Evolutionary conservation across 2,797 vertebrate species (phyloP).

Genomic region (Podargus strigoides): DNA sequence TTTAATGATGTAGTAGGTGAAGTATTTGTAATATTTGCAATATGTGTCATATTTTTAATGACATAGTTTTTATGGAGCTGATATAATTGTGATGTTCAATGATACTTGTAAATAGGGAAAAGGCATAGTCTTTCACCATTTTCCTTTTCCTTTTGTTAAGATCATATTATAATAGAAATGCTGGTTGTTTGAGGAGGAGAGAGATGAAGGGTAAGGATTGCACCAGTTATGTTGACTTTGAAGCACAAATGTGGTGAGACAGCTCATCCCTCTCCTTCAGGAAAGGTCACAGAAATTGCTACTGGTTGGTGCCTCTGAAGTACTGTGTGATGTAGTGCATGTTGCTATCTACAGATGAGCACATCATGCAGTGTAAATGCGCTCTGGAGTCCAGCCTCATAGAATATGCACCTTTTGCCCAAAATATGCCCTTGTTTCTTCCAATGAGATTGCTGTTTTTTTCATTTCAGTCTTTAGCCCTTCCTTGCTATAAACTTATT

Average conservation of each 20-base stretch:
- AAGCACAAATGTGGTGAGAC: not conserved
- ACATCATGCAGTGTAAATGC: not conserved
- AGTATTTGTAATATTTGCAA: conserved; percentile 20
- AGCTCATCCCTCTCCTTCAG: not conserved
- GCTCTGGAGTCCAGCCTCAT: not conserved
- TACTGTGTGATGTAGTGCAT: not conserved
- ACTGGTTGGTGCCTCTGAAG: not conserved
- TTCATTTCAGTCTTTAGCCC: not conserved
- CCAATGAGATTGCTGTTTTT: not conserved
- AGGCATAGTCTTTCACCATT: not conserved
- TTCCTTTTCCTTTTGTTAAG: not conserved
- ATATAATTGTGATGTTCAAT: not conserved
- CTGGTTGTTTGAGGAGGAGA: not conserved
- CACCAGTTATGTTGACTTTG: not conserved
- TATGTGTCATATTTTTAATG: not conserved
- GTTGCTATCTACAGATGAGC: not conserved
- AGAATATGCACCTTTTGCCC: not conserved
- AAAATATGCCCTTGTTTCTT: not conserved
- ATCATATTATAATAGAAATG: not conserved
- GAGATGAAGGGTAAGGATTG: not conserved
- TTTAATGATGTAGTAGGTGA: conserved; percentile 26
- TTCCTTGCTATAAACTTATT: not conserved
- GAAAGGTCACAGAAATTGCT: not conserved
- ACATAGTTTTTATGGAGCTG: not conserved
- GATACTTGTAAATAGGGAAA: not conserved